phyloP scores from a whole-genome alignment of 2,113 vertebrate species.

The Onychostruthus taczanowskii region DNA sequence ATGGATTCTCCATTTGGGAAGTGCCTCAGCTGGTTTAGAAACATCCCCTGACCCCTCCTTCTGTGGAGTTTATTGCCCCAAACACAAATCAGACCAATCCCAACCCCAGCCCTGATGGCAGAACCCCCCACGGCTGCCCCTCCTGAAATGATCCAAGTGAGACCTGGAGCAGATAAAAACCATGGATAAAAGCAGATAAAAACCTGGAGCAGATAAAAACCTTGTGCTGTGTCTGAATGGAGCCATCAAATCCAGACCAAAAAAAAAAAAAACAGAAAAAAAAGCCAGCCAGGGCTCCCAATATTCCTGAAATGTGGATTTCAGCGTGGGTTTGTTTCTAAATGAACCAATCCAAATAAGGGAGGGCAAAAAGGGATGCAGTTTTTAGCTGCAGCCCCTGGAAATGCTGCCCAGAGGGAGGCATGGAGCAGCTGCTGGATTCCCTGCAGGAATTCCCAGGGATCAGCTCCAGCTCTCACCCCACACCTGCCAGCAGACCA shows the following conservation, averaged over 20 bases:
- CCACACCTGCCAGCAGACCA: background rate
- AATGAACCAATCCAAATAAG: background rate
- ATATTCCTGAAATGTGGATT: background rate
- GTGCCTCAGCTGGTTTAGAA: rapidly evolving
- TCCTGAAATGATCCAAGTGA: background rate
- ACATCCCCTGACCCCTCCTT: background rate
- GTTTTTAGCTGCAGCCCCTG: background rate
- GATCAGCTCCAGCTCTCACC: background rate
- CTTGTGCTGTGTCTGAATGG: too few relatives aligned
- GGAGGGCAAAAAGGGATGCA: background rate
- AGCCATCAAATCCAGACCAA: too few relatives aligned
- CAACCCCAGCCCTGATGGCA: rapidly evolving
- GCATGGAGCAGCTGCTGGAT: background rate
- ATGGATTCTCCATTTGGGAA: background rate
- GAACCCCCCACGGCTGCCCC: background rate
- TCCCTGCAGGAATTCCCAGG: background rate
- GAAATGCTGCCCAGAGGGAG: background rate
- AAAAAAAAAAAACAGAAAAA: background rate
- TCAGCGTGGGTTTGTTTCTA: background rate
- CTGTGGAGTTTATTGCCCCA: background rate
- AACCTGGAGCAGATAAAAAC: background rate
- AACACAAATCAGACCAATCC: background rate
- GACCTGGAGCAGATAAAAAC: background rate
- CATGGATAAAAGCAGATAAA: background rate
- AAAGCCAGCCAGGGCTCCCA: background rate